Conservation (phyloP, 2,888 invertebrate species). For the Ectropis crepuscularia region DNA sequence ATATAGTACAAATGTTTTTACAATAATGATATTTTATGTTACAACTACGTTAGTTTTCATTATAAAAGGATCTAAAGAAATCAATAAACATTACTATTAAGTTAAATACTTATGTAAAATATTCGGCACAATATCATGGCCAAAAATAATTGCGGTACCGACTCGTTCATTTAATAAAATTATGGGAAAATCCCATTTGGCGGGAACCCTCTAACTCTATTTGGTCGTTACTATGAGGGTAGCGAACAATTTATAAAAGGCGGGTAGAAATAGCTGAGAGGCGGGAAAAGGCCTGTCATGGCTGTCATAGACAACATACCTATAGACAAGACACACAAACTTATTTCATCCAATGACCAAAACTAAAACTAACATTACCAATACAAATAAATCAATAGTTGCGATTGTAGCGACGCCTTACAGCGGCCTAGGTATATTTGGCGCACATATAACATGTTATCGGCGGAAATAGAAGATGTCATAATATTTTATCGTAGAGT, state of each 20-base stretch:
- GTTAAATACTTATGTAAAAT: background rate
- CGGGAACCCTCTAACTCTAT: constrained; percentile 73
- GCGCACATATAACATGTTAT: background rate
- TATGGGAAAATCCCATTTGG: constrained; percentile 77
- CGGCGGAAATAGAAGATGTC: constrained; percentile 70
- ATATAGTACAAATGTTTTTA: no score
- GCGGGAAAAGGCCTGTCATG: constrained; percentile 80
- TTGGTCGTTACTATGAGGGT: constrained; percentile 71
- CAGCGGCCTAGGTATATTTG: no score
- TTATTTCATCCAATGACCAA: background rate
- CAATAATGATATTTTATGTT: no score
- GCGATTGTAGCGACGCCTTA: no score
- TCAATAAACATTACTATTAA: background rate
- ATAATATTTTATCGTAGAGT: constrained; percentile 69
- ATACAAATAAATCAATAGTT: no score
- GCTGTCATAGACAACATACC: constrained; percentile 73
- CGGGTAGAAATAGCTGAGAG: constrained; percentile 72
- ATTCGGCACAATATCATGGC: constrained; percentile 46
- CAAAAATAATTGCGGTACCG: constrained; percentile 64
- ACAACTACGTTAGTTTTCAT: no score
- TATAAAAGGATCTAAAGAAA: no score
- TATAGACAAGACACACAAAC: constrained; percentile 45
- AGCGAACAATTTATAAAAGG: constrained; percentile 76
- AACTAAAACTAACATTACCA: no score
- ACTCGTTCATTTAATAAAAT: constrained; percentile 76